Percentiles rank a stretch among this genome's conserved stretches.
phyloP scores from a whole-genome alignment of 2,113 vertebrate genomes.

The Chloropsis cyanopogon region DNA sequence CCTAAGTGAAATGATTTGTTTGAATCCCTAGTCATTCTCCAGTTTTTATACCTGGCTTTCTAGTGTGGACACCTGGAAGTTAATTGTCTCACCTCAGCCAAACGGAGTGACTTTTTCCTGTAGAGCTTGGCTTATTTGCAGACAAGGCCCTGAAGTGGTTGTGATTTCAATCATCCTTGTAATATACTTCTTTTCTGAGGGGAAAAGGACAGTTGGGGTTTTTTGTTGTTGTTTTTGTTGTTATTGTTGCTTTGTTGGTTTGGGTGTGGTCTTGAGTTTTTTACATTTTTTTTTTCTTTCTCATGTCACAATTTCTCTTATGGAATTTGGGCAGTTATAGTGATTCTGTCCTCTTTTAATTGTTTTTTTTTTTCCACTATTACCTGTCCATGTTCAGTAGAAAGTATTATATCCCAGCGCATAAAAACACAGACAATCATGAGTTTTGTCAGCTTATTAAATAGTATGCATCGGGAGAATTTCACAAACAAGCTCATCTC shows the following conservation, averaged over 20 bases:
- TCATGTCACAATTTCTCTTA: neutral
- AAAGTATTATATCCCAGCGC: neutral
- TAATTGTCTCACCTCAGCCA: slow-evolving; percentile 15
- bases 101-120: neutral
- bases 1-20: slow-evolving; percentile 32
- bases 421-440: neutral
- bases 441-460: neutral
- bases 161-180: neutral
- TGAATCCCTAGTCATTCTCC: slow-evolving; percentile 41
- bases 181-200: neutral
- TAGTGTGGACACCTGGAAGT: neutral
- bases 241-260: neutral
- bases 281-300: neutral
- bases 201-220: fast-evolving
- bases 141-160: neutral
- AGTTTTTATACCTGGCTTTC: slow-evolving; percentile 36
- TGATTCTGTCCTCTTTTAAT: neutral
- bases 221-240: neutral
- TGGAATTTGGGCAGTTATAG: neutral
- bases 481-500: neutral
- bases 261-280: neutral
- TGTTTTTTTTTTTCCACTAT: neutral
- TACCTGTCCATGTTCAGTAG: neutral
- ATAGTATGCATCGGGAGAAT: neutral
- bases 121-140: neutral